Percentiles rank a stretch among this genome's conserved stretches.
Evolutionary conservation across 2,113 vertebrate species (phyloP).

Genomic region (Guaruba guarouba): DNA sequence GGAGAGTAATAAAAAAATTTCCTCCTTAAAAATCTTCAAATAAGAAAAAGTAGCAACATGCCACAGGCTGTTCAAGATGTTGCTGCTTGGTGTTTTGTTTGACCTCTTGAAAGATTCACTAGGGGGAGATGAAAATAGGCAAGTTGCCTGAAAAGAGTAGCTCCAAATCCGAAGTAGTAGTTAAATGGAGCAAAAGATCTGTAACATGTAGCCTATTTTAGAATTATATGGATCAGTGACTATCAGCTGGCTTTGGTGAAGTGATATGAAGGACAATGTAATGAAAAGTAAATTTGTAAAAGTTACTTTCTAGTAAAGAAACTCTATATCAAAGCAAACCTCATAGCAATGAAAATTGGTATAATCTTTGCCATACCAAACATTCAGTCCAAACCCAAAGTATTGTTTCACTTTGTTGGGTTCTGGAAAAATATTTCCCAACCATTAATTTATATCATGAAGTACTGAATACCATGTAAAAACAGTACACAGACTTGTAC

Average conservation of each 20-base stretch:
- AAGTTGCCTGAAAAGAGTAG: neutral
- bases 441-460: neutral
- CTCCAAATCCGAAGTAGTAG: neutral
- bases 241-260: neutral
- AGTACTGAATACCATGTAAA: neutral
- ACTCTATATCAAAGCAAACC: neutral
- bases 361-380: neutral
- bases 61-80: neutral
- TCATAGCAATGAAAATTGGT: neutral
- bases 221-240: neutral
- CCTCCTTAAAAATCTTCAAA: neutral
- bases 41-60: neutral
- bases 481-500: neutral
- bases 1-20: neutral
- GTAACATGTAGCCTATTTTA: neutral
- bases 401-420: neutral
- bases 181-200: neutral
- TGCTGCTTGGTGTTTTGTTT: neutral
- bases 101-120: neutral
- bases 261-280: neutral
- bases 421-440: neutral
- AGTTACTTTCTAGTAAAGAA: neutral
- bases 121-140: neutral
- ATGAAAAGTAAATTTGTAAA: neutral
- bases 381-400: neutral